phyloP scores from a whole-genome alignment of 2,888 invertebrate species.

The Aleiodes alternator region DNA sequence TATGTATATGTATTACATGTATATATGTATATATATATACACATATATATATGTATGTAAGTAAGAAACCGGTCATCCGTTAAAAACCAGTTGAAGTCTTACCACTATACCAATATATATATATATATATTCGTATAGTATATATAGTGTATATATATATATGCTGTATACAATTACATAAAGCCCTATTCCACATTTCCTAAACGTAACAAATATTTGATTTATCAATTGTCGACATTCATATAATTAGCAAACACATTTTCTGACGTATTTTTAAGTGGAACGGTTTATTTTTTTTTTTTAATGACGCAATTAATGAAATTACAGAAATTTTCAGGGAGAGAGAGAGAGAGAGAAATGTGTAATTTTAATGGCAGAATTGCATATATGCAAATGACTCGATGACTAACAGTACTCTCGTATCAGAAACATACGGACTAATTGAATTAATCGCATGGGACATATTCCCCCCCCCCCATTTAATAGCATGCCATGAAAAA shows the following conservation, averaged over 20 bases:
- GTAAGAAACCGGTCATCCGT: constrained; percentile 33
- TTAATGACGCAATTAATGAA: too few species aligned
- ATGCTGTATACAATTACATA: constrained; percentile 5
- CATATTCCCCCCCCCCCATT: background rate
- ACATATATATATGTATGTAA: constrained; percentile 20
- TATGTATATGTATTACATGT: too few species aligned
- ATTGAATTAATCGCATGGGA: constrained; percentile 10
- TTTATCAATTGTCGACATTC: too few species aligned
- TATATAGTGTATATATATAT: background rate
- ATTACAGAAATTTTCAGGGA: too few species aligned
- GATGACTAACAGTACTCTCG: constrained; percentile 19
- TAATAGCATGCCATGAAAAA: constrained; percentile 7
- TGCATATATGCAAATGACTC: constrained; percentile 1
- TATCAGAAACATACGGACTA: constrained; percentile 1
- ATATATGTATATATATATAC: too few species aligned
- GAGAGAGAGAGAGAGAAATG: too few species aligned
- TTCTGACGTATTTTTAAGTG: too few species aligned
- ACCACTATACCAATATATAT: constrained; percentile 5
- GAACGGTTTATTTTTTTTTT: too few species aligned
- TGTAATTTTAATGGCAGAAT: too few species aligned
- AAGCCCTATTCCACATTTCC: background rate
- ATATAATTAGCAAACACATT: too few species aligned
- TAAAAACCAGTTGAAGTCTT: constrained; percentile 22
- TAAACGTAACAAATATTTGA: background rate
- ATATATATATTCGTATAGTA: too few species aligned